Base-by-base conservation (phyloP, 2,113 vertebrate genomes). In the Campylomormyrus numenius region DNA sequence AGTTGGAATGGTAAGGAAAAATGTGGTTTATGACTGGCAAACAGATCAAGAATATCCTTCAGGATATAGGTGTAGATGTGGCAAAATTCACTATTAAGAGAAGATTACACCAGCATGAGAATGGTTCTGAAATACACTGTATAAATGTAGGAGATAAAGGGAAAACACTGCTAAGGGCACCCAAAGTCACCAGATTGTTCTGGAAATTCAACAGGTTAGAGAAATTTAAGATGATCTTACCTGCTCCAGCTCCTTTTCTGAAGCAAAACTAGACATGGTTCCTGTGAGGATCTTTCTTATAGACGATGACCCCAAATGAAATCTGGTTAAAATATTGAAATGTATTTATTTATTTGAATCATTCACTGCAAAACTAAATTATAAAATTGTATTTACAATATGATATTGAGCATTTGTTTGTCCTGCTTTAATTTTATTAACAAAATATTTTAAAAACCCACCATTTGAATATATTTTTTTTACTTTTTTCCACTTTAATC, bases 201-300 rank as follows among this genome's bases (percentile, higher is more conserved):
- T 74, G 66, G n/a, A 35, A 74, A 11, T 35, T 74, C 66, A 31
- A 70, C 56, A 24, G 19, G 2, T 21, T 62, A 62, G 27, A 35
- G 27, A 74, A 74, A 74, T 3, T 31, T 31, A 58, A 58, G 56
- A 62, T 58, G 56, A 58, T 85, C 89, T 90, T 87, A 93, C 39
- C 88, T 93, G 89, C 91, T 94, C 66, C 58, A 94, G 80, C 24
- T 94, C 52, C 58, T 83, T 24, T 3, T 74, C 77, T 39, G 90
- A 94, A 39, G 92, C 93, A 91, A 94, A 94, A n/a, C 89, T 89
- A 91, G 91, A 88, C 77, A 89, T 88, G 42, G 58, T 91, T 1
- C 56, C 70, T 87, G 35, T 49, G 13, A 92, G 27, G 77, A 92
- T 89, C 39, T 0, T 42, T 91, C 92, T 92, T 77, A 91, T 3